These are phyloP conservation scores for Macaca fascicularis DNA, from an alignment of 2,113 vertebrate species.

Conservation along the genomic window DNA sequence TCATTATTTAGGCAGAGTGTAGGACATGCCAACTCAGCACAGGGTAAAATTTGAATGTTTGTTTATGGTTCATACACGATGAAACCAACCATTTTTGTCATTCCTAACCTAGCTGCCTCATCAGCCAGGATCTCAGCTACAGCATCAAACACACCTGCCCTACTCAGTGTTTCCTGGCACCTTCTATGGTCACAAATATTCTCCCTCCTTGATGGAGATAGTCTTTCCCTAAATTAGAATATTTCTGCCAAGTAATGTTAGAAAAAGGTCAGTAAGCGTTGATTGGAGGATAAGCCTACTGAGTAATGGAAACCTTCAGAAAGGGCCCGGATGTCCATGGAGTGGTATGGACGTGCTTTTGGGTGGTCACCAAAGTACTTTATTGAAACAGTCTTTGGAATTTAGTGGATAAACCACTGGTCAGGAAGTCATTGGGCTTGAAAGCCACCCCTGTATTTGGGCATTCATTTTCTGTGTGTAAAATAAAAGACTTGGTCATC, in stretches of 20 bases:
- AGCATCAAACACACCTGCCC: background rate
- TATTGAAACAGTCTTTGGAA: background rate
- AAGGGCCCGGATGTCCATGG: background rate
- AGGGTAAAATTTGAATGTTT: background rate
- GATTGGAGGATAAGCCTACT: background rate
- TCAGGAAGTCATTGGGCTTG: background rate
- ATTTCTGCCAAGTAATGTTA: background rate
- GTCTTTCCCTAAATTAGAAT: background rate
- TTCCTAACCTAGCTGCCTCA: background rate
- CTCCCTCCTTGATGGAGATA: background rate
- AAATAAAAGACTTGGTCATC: background rate
- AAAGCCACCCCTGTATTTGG: background rate
- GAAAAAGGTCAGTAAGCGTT: background rate
- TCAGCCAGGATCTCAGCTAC: fast-evolving
- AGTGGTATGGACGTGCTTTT: background rate
- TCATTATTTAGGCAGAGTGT: background rate
- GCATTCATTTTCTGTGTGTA: background rate
- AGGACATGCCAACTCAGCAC: background rate
- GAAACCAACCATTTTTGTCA: background rate
- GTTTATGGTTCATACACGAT: background rate
- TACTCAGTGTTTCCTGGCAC: background rate
- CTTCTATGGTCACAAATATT: background rate
- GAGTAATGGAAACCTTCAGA: background rate
- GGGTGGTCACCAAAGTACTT: no score
- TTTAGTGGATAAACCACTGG: background rate